A percentile compares a stretch with the other conserved stretches of the same genome.
Evolutionary conservation across 1,140 invertebrate genomes (phyloP).

Genomic region (Hirudo medicinalis): DNA sequence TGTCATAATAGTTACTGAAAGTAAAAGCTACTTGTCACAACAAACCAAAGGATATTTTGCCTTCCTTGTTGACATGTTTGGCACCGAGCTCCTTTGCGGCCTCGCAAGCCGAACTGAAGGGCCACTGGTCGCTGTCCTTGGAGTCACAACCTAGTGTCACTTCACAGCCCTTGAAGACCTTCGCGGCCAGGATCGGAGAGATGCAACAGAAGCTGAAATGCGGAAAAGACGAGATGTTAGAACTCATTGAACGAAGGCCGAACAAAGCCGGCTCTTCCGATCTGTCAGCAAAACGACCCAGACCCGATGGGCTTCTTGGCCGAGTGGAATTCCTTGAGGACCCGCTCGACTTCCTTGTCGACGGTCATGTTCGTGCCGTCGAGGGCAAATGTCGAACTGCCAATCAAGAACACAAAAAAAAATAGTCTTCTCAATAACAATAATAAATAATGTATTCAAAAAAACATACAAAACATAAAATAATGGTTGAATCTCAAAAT

Average conservation of each 20-base stretch:
- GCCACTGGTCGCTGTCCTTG: constrained; percentile 44
- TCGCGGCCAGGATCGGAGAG: constrained; percentile 48
- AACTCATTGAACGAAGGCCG: too few relatives aligned
- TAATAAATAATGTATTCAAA: constrained; percentile 11
- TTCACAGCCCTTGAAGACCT: constrained; percentile 43
- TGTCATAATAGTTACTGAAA: neutral
- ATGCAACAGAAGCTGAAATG: constrained; percentile 46
- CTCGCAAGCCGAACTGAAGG: constrained; percentile 46
- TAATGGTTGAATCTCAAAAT: constrained; percentile 22
- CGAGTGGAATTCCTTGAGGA: constrained; percentile 47
- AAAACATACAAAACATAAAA: constrained; percentile 13
- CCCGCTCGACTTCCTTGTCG: constrained; percentile 42
- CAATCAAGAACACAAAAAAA: constrained; percentile 22
- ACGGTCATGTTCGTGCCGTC: constrained; percentile 47
- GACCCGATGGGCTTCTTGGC: constrained; percentile 48
- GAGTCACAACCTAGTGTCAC: constrained; percentile 46
- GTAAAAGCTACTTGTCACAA: neutral
- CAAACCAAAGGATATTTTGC: constrained; percentile 36
- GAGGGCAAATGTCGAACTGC: constrained; percentile 48
- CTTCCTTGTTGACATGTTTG: constrained; percentile 39
- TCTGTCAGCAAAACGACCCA: constrained; percentile 11
- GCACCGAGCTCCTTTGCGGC: constrained; percentile 46
- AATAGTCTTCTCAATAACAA: constrained; percentile 8
- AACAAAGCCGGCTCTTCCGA: neutral
- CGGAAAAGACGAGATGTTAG: too few relatives aligned